Conservation (phyloP, 2,888 invertebrate species). For the Diaphora mendica region DNA sequence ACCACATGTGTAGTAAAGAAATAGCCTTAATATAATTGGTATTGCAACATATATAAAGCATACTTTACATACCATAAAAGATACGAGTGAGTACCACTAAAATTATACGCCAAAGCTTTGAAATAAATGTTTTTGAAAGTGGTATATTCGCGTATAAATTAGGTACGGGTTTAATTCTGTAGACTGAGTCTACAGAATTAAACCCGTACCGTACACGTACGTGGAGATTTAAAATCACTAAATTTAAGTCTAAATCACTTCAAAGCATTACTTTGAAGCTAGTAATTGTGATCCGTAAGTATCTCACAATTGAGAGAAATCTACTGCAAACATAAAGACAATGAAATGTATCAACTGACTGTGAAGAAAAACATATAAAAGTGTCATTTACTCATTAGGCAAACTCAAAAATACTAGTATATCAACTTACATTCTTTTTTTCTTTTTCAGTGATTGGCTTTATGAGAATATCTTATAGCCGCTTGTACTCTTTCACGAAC, state of each 20-base stretch:
- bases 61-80: not conserved
- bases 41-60: conserved; percentile 33
- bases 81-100: too few relatives aligned
- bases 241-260: too few relatives aligned
- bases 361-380: not conserved
- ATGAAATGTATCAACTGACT: not conserved
- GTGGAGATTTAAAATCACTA: too few relatives aligned
- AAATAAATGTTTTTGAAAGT: too few relatives aligned
- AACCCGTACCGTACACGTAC: too few relatives aligned
- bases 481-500: not conserved
- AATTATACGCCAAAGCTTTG: too few relatives aligned
- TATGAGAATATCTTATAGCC: not conserved
- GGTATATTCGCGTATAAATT: too few relatives aligned
- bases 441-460: too few relatives aligned
- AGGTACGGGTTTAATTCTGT: too few relatives aligned
- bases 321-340: not conserved
- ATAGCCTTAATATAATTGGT: not conserved
- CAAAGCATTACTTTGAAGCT: too few relatives aligned
- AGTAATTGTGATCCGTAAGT: not conserved
- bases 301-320: not conserved
- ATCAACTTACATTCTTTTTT: not conserved
- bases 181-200: too few relatives aligned
- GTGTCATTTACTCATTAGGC: not conserved
- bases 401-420: not conserved
- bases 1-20: not conserved